These are phyloP conservation scores for Jordanella pulchra DNA, from an alignment of 2,797 vertebrate genomes.

Conservation along the genomic window DNA sequence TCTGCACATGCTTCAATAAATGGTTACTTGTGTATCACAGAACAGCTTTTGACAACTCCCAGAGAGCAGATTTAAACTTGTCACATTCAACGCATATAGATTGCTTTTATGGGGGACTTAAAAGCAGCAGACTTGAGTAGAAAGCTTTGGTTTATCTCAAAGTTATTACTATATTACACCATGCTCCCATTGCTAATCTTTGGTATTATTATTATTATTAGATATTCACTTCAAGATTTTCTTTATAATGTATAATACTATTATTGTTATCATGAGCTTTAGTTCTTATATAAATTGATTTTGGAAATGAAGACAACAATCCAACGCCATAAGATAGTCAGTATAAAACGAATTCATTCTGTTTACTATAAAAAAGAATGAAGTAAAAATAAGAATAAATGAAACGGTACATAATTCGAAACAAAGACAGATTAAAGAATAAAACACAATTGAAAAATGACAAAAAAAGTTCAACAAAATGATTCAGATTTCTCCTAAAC, in stretches of 20 bases:
- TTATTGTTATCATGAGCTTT: neutral
- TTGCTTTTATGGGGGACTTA: slow-evolving; percentile 10
- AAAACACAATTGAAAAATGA: neutral
- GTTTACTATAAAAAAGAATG: neutral
- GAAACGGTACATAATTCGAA: neutral
- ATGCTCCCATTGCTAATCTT: neutral
- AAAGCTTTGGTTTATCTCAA: neutral
- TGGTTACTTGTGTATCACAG: slow-evolving; percentile 7
- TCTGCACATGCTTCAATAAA: slow-evolving; percentile 11
- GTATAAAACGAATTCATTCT: neutral
- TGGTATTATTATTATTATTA: neutral
- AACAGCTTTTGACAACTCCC: slow-evolving; percentile 15
- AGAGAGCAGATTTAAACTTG: neutral
- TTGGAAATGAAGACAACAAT: neutral
- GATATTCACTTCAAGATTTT: neutral
- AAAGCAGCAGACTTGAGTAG: slow-evolving; percentile 5
- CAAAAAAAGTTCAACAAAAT: too few species aligned
- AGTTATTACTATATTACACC: neutral
- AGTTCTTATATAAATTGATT: neutral
- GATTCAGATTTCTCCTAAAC: too few species aligned
- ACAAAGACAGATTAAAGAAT: neutral
- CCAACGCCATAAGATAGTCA: neutral
- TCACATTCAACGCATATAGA: slow-evolving; percentile 3
- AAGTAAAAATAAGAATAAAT: neutral
- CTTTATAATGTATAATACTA: neutral